Conservation (phyloP, 2,888 invertebrate genomes). For the Ditylenchus weischeri region DNA sequence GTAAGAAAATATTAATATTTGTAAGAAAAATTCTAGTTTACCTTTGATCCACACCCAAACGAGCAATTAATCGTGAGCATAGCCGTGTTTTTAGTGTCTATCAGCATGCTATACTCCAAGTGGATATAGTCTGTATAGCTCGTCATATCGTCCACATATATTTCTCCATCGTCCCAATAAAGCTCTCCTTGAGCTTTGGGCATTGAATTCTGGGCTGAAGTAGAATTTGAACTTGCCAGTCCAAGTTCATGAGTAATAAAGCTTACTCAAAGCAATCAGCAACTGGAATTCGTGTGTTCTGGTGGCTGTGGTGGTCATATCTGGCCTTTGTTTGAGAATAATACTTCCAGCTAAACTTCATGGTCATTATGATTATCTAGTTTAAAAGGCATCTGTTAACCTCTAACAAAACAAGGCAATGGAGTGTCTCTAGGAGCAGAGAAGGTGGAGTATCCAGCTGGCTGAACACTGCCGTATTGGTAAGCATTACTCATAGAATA, state of each 20-base stretch:
- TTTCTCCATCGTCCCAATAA: constrained; percentile 52
- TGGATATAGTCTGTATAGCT: constrained; percentile 29
- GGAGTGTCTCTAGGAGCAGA: constrained; percentile 26
- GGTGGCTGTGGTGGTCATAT: constrained; percentile 43
- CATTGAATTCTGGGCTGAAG: too few relatives aligned
- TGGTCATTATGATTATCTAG: neutral
- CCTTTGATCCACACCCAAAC: too few relatives aligned
- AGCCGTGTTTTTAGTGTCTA: too few relatives aligned
- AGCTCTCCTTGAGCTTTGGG: constrained; percentile 37
- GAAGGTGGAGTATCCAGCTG: constrained; percentile 24
- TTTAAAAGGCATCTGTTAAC: constrained; percentile 2
- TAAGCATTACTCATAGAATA: constrained; percentile 42
- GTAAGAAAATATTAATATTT: too few relatives aligned
- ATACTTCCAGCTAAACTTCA: constrained; percentile 64
- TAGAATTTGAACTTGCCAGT: too few relatives aligned
- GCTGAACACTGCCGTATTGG: constrained; percentile 27
- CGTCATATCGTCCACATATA: constrained; percentile 31
- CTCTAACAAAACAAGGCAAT: constrained; percentile 34
- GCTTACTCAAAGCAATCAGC: constrained; percentile 64
- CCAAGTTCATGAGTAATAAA: neutral
- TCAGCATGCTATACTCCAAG: constrained; percentile 15
- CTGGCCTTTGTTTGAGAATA: constrained; percentile 62
- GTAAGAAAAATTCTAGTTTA: too few relatives aligned
- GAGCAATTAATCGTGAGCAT: too few relatives aligned
- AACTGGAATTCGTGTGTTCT: constrained; percentile 70